Evolutionary conservation across 2,888 invertebrate genomes (phyloP).

Genomic region (Rhingia rostrata): DNA sequence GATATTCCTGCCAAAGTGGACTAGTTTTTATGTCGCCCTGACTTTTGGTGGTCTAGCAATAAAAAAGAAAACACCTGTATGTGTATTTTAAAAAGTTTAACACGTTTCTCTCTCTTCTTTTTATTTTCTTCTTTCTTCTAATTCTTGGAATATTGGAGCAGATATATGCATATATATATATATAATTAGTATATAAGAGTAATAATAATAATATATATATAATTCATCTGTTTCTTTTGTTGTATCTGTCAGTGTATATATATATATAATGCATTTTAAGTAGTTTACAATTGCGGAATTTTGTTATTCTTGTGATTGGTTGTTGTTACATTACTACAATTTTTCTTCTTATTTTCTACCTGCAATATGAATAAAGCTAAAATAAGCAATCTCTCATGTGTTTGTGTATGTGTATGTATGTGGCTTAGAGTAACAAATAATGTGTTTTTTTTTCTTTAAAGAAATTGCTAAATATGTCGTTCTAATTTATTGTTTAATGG

Average conservation of each 20-base stretch:
- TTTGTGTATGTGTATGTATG: conserved; percentile 20
- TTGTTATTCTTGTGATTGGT: conserved; percentile 41
- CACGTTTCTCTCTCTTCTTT: conserved; percentile 53
- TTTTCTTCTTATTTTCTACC: conserved; percentile 5
- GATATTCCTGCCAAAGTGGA: too few species aligned
- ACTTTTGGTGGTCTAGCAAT: background rate
- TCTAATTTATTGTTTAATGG: conserved; percentile 50
- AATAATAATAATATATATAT: conserved; percentile 52
- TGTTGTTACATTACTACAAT: conserved; percentile 13
- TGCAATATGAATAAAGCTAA: conserved; percentile 50
- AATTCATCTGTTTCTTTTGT: conserved; percentile 30
- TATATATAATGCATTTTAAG: conserved; percentile 56
- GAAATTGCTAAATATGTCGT: conserved; percentile 52
- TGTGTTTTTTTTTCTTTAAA: conserved; percentile 27
- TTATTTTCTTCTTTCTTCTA: conserved; percentile 45
- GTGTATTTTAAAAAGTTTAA: conserved; percentile 57
- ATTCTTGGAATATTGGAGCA: conserved; percentile 66
- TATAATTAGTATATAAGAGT: conserved; percentile 70
- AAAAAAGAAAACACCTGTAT: background rate
- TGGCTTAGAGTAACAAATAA: conserved; percentile 64
- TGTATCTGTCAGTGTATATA: conserved; percentile 27
- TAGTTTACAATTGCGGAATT: conserved; percentile 63
- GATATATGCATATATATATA: conserved; percentile 46
- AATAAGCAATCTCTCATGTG: conserved; percentile 40
- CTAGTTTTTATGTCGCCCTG: too few species aligned